phyloP scores from a whole-genome alignment of 1,140 invertebrate species.

The Coelopa frigida region DNA sequence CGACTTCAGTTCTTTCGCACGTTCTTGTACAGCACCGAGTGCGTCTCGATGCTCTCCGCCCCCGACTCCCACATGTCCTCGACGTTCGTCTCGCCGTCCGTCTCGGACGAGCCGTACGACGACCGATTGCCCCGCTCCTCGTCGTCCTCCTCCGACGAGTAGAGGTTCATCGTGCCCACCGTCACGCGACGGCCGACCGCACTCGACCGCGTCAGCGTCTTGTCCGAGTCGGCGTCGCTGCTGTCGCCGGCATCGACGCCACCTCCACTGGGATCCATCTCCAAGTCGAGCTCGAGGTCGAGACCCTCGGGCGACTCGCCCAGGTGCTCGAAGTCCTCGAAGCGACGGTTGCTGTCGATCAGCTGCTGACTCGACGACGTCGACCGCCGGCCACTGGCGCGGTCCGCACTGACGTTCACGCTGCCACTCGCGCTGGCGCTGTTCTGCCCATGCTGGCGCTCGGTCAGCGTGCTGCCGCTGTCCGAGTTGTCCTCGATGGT shows the following conservation, averaged over 20 bases:
- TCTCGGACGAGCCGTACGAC: slow-evolving; percentile 38
- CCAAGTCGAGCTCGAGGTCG: not conserved
- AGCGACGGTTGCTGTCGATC: slow-evolving; percentile 21
- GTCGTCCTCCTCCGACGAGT: slow-evolving; percentile 35
- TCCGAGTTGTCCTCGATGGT: slow-evolving; percentile 43
- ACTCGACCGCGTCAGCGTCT: slow-evolving; percentile 30
- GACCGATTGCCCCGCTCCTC: slow-evolving; percentile 25
- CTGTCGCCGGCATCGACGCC: slow-evolving; percentile 5
- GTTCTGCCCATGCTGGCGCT: slow-evolving; percentile 15
- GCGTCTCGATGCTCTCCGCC: slow-evolving; percentile 74
- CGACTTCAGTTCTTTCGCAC: slow-evolving; percentile 50
- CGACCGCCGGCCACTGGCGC: too few species aligned
- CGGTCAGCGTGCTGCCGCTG: slow-evolving; percentile 17
- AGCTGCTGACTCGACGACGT: too few species aligned
- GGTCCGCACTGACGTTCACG: slow-evolving; percentile 15
- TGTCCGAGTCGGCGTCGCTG: slow-evolving; percentile 39
- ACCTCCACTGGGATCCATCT: not conserved
- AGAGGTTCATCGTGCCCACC: slow-evolving; percentile 12
- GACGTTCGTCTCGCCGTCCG: slow-evolving; percentile 61
- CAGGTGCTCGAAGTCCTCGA: slow-evolving; percentile 42
- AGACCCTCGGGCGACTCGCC: slow-evolving; percentile 18
- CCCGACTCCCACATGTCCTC: slow-evolving; percentile 76
- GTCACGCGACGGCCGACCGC: slow-evolving; percentile 22
- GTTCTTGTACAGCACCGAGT: slow-evolving; percentile 69
- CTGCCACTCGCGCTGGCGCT: slow-evolving; percentile 7